phyloP scores from a whole-genome alignment of 1,140 invertebrate genomes.

The Lepidurus apus region DNA sequence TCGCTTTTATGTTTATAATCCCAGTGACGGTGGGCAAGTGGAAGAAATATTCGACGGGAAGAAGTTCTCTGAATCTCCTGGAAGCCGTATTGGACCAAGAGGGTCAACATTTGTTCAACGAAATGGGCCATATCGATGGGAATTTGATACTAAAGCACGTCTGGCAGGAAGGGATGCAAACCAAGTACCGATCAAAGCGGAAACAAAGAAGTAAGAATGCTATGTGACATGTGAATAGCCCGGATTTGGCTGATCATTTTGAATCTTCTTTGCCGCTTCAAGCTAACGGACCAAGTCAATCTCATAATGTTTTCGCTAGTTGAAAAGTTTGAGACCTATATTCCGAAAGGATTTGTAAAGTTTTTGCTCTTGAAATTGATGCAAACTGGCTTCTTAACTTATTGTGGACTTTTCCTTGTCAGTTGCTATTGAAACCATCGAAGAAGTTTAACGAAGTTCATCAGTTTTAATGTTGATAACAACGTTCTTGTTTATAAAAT shows the following conservation, averaged over 20 bases:
- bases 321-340: too few species aligned
- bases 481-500: too few species aligned
- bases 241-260: background rate
- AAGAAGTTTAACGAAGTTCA: too few species aligned
- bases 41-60: slow-evolving; percentile 12
- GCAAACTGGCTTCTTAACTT: too few species aligned
- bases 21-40: slow-evolving; percentile 32
- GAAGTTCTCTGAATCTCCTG: background rate
- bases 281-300: too few species aligned
- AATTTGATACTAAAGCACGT: slow-evolving; percentile 30
- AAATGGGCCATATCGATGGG: slow-evolving; percentile 34
- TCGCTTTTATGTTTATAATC: slow-evolving; percentile 33
- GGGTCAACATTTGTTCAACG: slow-evolving; percentile 29
- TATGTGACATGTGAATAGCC: background rate
- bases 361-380: too few species aligned
- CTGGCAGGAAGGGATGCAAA: slow-evolving; percentile 14
- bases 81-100: slow-evolving; percentile 31
- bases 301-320: too few species aligned
- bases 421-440: too few species aligned
- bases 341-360: too few species aligned
- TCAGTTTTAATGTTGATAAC: too few species aligned
- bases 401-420: too few species aligned
- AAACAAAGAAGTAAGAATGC: slow-evolving; percentile 16
- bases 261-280: background rate
- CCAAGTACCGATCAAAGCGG: slow-evolving; percentile 14